Percentiles rank a stretch among this genome's conserved stretches.
Conservation (phyloP, 2,888 invertebrate species). For the Rhagonycha lutea region DNA sequence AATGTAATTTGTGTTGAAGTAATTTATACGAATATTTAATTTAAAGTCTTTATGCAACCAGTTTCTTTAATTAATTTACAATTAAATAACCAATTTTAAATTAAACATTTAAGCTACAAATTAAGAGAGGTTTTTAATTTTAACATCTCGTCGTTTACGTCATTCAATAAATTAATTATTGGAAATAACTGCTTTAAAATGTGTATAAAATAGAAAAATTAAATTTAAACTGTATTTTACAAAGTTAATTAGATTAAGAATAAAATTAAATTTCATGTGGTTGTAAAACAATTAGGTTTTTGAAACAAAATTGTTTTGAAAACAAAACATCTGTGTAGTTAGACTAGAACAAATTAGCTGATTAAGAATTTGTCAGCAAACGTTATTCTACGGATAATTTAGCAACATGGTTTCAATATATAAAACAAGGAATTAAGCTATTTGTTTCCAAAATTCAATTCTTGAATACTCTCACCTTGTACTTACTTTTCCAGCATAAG, state of each 20-base stretch:
- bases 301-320: slow-evolving; percentile 1
- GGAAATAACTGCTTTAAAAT: background rate
- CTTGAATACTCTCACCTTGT: background rate
- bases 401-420: slow-evolving; percentile 4
- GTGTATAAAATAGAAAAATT: background rate
- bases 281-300: background rate
- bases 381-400: background rate
- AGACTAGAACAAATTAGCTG: slow-evolving; percentile 1
- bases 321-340: slow-evolving; percentile 2
- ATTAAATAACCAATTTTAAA: background rate
- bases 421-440: slow-evolving; percentile 19
- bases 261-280: background rate
- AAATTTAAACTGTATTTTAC: background rate
- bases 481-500: background rate
- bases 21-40: background rate
- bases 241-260: background rate
- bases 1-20: background rate
- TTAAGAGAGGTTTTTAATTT: background rate
- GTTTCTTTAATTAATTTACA: background rate
- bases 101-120: background rate
- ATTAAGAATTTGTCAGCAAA: slow-evolving; percentile 4
- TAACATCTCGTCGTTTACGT: background rate
- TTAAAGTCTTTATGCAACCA: background rate
- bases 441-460: slow-evolving; percentile 15
- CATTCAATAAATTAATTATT: background rate